phyloP scores from a whole-genome alignment of 2,113 vertebrate genomes.

The Dipodomys ordii region DNA sequence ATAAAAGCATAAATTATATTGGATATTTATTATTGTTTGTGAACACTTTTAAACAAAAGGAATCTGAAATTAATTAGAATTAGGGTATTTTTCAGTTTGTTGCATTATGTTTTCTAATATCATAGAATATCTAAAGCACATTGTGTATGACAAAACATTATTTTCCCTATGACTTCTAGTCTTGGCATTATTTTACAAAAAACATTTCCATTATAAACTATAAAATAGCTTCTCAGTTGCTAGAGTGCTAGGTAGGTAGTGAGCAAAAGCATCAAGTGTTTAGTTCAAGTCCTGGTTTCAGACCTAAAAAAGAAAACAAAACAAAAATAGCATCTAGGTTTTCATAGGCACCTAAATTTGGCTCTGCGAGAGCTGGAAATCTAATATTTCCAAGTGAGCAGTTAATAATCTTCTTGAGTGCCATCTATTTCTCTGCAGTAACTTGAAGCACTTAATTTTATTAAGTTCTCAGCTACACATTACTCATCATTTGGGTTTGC shows the following conservation, averaged over 20 bases:
- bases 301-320: too few relatives aligned
- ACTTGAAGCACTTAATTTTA: neutral
- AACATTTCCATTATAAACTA: neutral
- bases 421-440: neutral
- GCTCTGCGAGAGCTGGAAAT: neutral
- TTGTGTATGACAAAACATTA: neutral
- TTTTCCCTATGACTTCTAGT: neutral
- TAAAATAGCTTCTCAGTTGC: too few relatives aligned
- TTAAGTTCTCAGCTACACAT: neutral
- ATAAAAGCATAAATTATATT: neutral
- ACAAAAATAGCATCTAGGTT: neutral
- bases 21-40: neutral
- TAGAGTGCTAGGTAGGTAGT: too few relatives aligned
- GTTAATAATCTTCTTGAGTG: neutral
- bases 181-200: neutral
- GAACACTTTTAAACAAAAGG: neutral
- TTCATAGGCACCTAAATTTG: neutral
- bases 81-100: conserved; percentile 12
- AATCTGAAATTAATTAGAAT: neutral
- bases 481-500: neutral
- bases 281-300: too few relatives aligned
- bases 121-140: neutral
- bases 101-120: neutral
- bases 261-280: too few relatives aligned
- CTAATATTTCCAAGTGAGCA: neutral